These are phyloP conservation scores for Leptoteleia sp. DNA, from an alignment of 1,140 invertebrate genomes.

Conservation along the genomic window DNA sequence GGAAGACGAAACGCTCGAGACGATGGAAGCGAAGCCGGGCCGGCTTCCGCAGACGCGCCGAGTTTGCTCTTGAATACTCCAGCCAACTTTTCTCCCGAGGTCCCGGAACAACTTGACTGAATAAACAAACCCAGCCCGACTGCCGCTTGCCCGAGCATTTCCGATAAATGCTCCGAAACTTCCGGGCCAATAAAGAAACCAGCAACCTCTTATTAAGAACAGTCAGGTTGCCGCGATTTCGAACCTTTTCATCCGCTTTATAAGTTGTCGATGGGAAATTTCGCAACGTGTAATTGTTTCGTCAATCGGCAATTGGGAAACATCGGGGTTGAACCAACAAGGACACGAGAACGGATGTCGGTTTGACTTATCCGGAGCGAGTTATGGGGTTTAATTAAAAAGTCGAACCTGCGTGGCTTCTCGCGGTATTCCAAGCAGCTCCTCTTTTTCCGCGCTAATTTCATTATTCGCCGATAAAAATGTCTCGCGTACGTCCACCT, in stretches of 20 bases:
- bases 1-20: constrained; percentile 41
- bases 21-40: constrained; percentile 29
- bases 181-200: constrained; percentile 39
- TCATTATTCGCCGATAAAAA: constrained; percentile 23
- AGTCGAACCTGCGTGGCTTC: constrained; percentile 11
- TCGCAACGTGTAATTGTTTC: too few relatives aligned
- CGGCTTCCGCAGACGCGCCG: constrained; percentile 28
- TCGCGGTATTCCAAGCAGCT: constrained; percentile 1
- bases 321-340: too few relatives aligned
- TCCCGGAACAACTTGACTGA: constrained; percentile 25
- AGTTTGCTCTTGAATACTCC: constrained; percentile 44
- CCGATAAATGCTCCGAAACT: constrained; percentile 33
- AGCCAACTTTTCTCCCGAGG: constrained; percentile 34
- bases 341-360: too few relatives aligned
- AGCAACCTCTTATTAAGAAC: constrained; percentile 27
- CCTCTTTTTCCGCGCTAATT: constrained; percentile 16
- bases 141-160: constrained; percentile 29
- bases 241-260: constrained; percentile 30
- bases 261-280: too few relatives aligned
- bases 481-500: constrained; percentile 7
- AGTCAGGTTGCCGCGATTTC: too few relatives aligned
- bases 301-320: too few relatives aligned
- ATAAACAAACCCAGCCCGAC: constrained; percentile 43
- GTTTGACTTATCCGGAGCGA: not conserved
- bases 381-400: constrained; percentile 32